Percentiles rank a stretch among this genome's conserved stretches.
phyloP scores from a whole-genome alignment of 2,888 invertebrate genomes.

The Brachyopa scutellaris region DNA sequence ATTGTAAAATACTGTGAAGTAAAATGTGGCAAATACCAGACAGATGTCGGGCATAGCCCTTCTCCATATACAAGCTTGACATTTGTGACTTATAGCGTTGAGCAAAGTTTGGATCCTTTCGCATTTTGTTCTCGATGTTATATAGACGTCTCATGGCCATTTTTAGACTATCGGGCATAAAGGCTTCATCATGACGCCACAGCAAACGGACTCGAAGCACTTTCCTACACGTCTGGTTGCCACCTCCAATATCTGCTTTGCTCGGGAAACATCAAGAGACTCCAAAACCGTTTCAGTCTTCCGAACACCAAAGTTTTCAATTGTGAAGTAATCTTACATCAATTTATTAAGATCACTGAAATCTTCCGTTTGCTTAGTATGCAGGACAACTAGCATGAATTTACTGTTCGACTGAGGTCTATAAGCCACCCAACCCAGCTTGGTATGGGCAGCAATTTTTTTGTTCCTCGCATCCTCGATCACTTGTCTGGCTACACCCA shows the following conservation, averaged over 20 bases:
- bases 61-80: no score
- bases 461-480: neutral
- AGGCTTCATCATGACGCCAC: slow-evolving; percentile 37
- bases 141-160: slow-evolving; percentile 59
- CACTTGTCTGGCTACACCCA: neutral
- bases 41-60: no score
- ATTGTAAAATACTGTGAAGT: no score
- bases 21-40: no score
- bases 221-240: neutral
- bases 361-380: neutral
- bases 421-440: slow-evolving; percentile 47
- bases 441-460: slow-evolving; percentile 14
- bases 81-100: no score
- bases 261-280: slow-evolving; percentile 6
- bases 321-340: slow-evolving; percentile 40
- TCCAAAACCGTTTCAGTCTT: slow-evolving; percentile 8
- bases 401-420: no score
- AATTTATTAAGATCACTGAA: slow-evolving; percentile 19
- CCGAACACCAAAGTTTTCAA: slow-evolving; percentile 44
- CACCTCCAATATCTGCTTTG: neutral
- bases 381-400: no score
- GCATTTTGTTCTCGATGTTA: slow-evolving; percentile 52
- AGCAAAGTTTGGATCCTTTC: no score
- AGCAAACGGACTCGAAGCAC: slow-evolving; percentile 27
- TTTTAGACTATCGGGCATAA: slow-evolving; percentile 43